Evolutionary conservation across 2,113 vertebrate genomes (phyloP), one percentile per base, ranked within the genome.

Genomic region (Zosterops hypoxanthus): DNA sequence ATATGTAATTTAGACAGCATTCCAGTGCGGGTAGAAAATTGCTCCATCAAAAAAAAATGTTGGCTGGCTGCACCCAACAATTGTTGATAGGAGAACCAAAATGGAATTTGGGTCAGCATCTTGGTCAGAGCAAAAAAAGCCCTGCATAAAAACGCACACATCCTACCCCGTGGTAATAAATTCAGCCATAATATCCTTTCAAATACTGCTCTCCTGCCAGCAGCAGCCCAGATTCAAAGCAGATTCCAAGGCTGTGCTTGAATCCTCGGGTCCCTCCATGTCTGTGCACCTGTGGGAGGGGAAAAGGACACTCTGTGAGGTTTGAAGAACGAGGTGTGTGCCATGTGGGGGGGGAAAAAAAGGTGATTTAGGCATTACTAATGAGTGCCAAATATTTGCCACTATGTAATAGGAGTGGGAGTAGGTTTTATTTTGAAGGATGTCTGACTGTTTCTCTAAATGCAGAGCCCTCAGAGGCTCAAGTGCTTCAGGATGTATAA

Each of bases 401-500:
- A 69, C 57, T 84, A 42, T 5, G 23, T 89, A 47, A 10, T 60
- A 87, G 91, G 92, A 93, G 55, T 28, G 55, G 73, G 52, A 92
- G n/a, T 0, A 1, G 52, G 78, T 93, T 96, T 89, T 91, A 85
- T 78, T 96, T 95, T 84, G 77, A 85, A 96, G 69, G 64, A 9
- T 82, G 76, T 77, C 77, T 87, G 20, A 12, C 56, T 55, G n/a
- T 46, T 95, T 89, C 76, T 68, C 57, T 95, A 96, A 95, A 94
- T 91, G 83, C 34, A 96, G 81, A 90, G 81, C 92, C 77, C 68
- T 78, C 77, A 71, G 92, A 78, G 61, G 90, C 83, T 91, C 83
- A 61, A 94, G 94, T 82, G 90, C 70, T 98, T 96, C 94, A 94
- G 94, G 96, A 86, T 36, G 77, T 92, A 94, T 97, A 96, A 98